Conservation (phyloP, 35 echinoderm and acorn worm species). For the Ptychodera flava region DNA sequence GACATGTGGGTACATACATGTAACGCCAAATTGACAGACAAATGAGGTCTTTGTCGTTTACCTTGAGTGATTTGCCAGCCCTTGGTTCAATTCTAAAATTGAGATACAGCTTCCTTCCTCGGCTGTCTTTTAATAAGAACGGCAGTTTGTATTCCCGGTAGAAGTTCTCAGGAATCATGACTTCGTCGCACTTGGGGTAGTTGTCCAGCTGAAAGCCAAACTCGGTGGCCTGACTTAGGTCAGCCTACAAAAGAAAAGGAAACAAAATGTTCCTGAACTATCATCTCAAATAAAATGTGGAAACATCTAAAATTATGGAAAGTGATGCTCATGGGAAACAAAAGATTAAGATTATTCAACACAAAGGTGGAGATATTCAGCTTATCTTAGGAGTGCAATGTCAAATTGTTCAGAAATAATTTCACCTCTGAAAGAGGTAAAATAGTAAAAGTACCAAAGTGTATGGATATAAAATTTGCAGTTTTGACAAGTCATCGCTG, state of each 20-base stretch:
- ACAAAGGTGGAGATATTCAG: not conserved
- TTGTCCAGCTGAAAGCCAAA: slow-evolving; percentile 63
- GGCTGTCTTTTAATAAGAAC: slow-evolving; percentile 48
- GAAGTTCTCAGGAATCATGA: slow-evolving; percentile 36
- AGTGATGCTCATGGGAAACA: not conserved
- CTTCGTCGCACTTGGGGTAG: slow-evolving; percentile 49
- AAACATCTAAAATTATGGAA: no score
- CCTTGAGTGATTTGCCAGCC: slow-evolving; percentile 85
- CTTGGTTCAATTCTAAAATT: slow-evolving; percentile 72
- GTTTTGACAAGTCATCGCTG: no score
- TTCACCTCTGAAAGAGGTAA: not conserved
- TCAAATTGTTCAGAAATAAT: not conserved
- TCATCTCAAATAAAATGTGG: not conserved
- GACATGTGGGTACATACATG: no score
- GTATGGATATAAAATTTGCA: no score
- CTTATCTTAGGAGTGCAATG: not conserved
- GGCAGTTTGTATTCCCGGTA: slow-evolving; percentile 5
- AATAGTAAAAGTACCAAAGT: slow-evolving; percentile 13
- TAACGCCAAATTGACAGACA: no score
- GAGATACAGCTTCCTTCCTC: slow-evolving; percentile 35
- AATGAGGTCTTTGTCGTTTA: no score
- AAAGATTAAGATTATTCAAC: not conserved
- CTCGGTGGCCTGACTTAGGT: slow-evolving; percentile 54
- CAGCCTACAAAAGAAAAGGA: slow-evolving; percentile 37
- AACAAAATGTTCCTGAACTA: not conserved